Percentiles rank a stretch among this genome's conserved stretches.
Evolutionary conservation across 2,888 invertebrate species (phyloP).

Genomic region (Campopleginae sp.): DNA sequence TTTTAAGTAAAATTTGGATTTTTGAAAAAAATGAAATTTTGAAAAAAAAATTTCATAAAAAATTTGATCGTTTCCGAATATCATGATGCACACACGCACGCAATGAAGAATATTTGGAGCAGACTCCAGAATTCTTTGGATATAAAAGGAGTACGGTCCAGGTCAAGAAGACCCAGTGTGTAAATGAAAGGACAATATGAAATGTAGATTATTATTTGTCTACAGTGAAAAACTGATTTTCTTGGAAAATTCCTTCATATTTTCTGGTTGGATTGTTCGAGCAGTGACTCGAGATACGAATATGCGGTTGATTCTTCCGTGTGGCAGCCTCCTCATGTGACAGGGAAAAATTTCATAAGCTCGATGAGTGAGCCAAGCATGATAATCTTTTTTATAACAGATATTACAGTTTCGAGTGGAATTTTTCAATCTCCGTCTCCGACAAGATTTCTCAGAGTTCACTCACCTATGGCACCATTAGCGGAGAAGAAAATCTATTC

Average conservation of each 20-base stretch:
- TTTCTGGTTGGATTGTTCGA: not conserved
- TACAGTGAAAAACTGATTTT: no score
- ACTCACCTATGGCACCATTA: slow-evolving; percentile 8
- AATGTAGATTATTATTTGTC: no score
- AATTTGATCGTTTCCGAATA: no score
- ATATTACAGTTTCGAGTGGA: slow-evolving; percentile 10
- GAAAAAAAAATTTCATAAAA: no score
- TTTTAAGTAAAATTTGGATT: no score
- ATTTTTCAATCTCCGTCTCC: slow-evolving; percentile 23
- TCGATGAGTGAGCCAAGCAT: not conserved
- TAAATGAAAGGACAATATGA: no score
- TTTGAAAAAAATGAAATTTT: no score
- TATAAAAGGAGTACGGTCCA: no score
- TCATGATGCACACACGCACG: no score
- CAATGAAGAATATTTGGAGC: no score
- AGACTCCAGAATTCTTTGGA: no score
- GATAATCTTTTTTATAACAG: not conserved
- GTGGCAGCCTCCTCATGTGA: not conserved
- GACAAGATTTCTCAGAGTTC: slow-evolving; percentile 12
- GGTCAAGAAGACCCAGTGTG: no score
- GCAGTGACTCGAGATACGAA: not conserved
- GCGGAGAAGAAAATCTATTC: not conserved
- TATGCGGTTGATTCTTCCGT: not conserved
- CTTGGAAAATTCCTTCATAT: not conserved
- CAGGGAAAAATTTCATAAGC: not conserved